These are phyloP conservation scores for Phainopepla nitens DNA, from an alignment of 2,113 vertebrate genomes.

Conservation along the genomic window DNA sequence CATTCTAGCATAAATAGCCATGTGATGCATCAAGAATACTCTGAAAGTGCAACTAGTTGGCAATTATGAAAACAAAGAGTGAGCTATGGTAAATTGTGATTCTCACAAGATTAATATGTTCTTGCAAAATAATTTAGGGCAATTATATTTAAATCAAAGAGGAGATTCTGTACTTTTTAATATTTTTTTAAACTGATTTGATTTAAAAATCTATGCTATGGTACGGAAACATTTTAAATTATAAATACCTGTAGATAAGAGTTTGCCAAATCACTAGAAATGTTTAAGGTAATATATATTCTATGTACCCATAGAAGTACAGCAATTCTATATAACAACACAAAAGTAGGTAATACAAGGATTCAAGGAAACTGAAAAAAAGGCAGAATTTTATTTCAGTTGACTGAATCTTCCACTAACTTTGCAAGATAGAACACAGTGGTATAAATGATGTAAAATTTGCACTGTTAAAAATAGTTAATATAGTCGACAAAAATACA, in stretches of 20 bases:
- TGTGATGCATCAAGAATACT: neutral
- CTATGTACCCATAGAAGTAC: neutral
- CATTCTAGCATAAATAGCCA: neutral
- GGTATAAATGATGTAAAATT: neutral
- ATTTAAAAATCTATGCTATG: neutral
- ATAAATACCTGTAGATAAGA: neutral
- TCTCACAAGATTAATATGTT: neutral
- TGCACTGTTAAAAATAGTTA: neutral
- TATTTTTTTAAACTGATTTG: neutral
- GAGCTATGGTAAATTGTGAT: neutral
- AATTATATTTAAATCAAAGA: neutral
- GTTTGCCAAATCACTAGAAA: neutral
- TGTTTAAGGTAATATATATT: fast-evolving
- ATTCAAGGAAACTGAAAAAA: neutral
- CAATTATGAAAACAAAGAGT: neutral
- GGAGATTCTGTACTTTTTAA: neutral
- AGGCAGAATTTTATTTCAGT: neutral
- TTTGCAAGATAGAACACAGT: neutral
- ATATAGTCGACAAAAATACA: neutral
- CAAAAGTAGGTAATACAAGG: neutral
- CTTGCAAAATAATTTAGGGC: neutral
- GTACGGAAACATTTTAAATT: neutral
- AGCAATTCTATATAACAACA: neutral
- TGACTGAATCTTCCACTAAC: neutral
- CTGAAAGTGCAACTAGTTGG: neutral